Conservation (phyloP, 2,797 vertebrate species). For the Neostethus bicornis region DNA sequence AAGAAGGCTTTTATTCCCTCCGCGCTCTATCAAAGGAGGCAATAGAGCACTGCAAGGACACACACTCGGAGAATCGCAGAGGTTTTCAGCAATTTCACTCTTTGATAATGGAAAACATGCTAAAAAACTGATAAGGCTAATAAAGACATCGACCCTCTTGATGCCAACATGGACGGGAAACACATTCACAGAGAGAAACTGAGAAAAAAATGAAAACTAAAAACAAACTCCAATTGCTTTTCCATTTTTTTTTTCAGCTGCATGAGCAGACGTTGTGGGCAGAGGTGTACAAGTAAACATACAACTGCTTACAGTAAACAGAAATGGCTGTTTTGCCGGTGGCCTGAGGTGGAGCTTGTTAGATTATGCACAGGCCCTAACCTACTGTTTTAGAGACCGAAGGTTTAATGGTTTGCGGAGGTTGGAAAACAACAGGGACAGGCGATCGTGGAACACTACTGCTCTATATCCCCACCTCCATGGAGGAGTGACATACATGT, state of each 20-base stretch:
- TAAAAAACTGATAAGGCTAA: slow-evolving; percentile 31
- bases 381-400: slow-evolving; percentile 19
- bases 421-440: slow-evolving; percentile 24
- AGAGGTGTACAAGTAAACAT: slow-evolving; percentile 56
- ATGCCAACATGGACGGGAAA: slow-evolving; percentile 7
- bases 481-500: slow-evolving; percentile 44
- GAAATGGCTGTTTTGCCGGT: slow-evolving; percentile 38
- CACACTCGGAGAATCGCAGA: slow-evolving; percentile 50
- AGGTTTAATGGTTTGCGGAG: slow-evolving; percentile 19
- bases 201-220: not conserved
- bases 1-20: slow-evolving; percentile 76
- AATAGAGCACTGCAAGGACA: slow-evolving; percentile 66
- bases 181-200: slow-evolving; percentile 8
- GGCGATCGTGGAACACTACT: slow-evolving; percentile 15
- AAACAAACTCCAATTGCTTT: slow-evolving; percentile 11
- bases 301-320: slow-evolving; percentile 62
- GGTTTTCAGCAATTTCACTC: slow-evolving; percentile 36
- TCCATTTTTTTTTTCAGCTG: slow-evolving; percentile 8
- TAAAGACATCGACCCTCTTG: slow-evolving; percentile 19
- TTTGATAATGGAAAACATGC: slow-evolving; percentile 46
- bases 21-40: slow-evolving; percentile 66
- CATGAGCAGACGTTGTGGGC: slow-evolving; percentile 28
- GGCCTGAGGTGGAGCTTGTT: slow-evolving; percentile 38
- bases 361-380: slow-evolving; percentile 30
- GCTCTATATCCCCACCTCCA: slow-evolving; percentile 12